phyloP scores from a whole-genome alignment of 2,888 invertebrate genomes.

The Andrena dorsata region DNA sequence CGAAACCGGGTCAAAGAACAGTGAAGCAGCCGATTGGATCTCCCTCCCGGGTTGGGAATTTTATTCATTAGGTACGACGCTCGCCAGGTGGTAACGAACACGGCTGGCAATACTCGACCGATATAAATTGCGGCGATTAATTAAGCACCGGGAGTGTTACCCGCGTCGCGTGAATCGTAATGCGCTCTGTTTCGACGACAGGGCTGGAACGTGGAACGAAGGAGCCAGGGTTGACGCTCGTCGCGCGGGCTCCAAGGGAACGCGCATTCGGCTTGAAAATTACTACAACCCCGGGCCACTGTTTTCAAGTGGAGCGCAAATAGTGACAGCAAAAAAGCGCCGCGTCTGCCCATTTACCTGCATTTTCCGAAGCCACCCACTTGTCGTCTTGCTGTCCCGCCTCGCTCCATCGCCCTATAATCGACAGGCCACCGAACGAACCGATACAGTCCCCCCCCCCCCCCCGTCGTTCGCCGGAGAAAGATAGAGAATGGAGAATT shows the following conservation, averaged over 20 bases:
- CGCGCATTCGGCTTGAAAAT: neutral
- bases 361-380: too few relatives aligned
- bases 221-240: neutral
- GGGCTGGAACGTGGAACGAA: too few relatives aligned
- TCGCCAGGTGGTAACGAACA: constrained; percentile 6
- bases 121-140: constrained; percentile 28
- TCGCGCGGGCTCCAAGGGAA: neutral
- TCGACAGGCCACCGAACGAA: too few relatives aligned
- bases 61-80: constrained; percentile 3
- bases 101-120: constrained; percentile 1
- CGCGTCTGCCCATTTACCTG: neutral
- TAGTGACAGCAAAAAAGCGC: neutral
- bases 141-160: constrained; percentile 7
- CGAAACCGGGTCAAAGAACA: constrained; percentile 15
- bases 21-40: neutral
- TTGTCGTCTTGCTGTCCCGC: too few relatives aligned
- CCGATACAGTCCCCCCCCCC: too few relatives aligned
- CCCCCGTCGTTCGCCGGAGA: too few relatives aligned
- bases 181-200: neutral
- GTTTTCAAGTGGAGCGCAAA: neutral
- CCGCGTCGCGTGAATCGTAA: neutral
- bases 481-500: too few relatives aligned
- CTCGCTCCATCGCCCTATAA: too few relatives aligned
- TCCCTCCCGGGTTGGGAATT: neutral
- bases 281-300: neutral